Evolutionary conservation across 1,140 invertebrate genomes (phyloP), one percentile per base, ranked within the genome.

Genomic region (Chelonus insularis): DNA sequence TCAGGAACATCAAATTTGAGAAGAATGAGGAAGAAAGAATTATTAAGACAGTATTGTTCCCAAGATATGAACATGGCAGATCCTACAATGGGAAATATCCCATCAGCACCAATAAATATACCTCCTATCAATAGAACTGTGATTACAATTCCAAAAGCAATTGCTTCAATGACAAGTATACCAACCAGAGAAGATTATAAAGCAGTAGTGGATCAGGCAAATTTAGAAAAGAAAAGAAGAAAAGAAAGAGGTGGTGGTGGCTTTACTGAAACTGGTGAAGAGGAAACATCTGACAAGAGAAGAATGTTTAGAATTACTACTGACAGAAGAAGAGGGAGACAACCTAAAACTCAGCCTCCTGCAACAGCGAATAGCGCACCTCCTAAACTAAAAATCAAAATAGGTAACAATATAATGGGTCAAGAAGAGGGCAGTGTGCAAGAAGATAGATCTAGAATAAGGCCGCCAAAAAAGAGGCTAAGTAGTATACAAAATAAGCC

Each of bases 1-100:
- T 81, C 84, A 0, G 87, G 87, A 1, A 89, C 89, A 0, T 89
- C 89, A 0, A 92, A 90, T 73, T 83, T 93, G 6, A 80, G 92
- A 45, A 82, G 92, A 21, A 95, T 95, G 92, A 83, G 93, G 2
- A 95, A 95, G 78, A 95, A 95, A 70, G 93, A 95, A 75, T 72
- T 95, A 8, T 76, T 95, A 9, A 84, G 91, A 9, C 87, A 92
- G 70, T 95, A 95, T 72, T 93, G 91, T 77, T 91, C 89, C 1
- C 90, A 95, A 73, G 90, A 93, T 69, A 92, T 90, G 84, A 91
- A 93, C 62, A 91, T 90, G 85, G 90, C 90, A 65, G 89, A 91
- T 64, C 85, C 87, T 1, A 77, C 79, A 9, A 69, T 80, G n/a
- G 78, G 80, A n/a, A 77, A 70, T 25, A 71, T 83, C 0, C 68